Percentiles rank a stretch among this genome's conserved stretches.
Evolutionary conservation across 2,797 vertebrate species (phyloP).

Genomic region (Toxotes lorentzi): DNA sequence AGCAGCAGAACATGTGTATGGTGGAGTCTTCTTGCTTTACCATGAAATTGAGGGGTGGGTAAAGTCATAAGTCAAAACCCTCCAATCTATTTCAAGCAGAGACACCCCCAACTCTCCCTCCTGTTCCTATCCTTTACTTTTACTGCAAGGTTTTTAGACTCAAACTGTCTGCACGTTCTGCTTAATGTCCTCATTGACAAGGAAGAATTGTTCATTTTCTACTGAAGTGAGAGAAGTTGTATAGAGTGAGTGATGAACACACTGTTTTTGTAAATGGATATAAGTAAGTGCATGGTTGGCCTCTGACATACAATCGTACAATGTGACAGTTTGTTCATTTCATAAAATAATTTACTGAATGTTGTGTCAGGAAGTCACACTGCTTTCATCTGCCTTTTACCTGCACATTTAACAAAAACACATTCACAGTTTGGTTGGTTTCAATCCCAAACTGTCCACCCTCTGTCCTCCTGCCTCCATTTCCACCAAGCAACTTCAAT

Average conservation of each 20-base stretch:
- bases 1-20: constrained; percentile 29
- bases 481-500: constrained; percentile 75
- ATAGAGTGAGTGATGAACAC: neutral
- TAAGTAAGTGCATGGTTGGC: neutral
- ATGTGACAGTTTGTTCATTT: constrained; percentile 12
- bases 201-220: neutral
- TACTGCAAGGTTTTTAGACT: constrained; percentile 16
- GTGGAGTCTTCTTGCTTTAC: constrained; percentile 38
- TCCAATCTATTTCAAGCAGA: constrained; percentile 57
- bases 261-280: constrained; percentile 2
- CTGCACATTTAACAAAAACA: neutral
- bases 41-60: constrained; percentile 39
- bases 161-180: constrained; percentile 2
- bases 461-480: constrained; percentile 40
- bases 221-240: neutral
- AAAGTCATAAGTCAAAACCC: constrained; percentile 58
- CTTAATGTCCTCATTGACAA: neutral
- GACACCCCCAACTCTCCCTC: constrained; percentile 23
- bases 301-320: constrained; percentile 8
- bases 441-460: constrained; percentile 36
- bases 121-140: constrained; percentile 42
- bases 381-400: neutral
- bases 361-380: neutral
- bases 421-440: constrained; percentile 24
- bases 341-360: neutral